Evolutionary conservation across 30 jellyfish, hydroid and myxozoan species (phyloP).

Genomic region (Aurelia aurita): DNA sequence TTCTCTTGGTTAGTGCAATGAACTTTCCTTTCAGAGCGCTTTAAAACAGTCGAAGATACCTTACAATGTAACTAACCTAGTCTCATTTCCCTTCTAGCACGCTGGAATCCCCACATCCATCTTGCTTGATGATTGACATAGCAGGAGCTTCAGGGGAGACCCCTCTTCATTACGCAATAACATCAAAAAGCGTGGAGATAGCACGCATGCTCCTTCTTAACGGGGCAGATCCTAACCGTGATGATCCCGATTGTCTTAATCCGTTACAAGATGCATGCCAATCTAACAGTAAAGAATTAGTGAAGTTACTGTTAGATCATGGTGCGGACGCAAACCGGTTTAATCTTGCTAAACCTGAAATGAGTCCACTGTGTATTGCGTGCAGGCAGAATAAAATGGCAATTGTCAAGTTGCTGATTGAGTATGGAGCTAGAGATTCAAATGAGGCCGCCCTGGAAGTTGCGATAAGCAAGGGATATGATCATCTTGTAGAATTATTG

Average conservation of each 20-base stretch:
- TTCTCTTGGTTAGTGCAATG: too few species aligned
- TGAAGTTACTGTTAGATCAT: slow-evolving; percentile 50
- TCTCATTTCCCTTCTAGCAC: slow-evolving; percentile 3
- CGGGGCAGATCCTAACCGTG: slow-evolving; percentile 71
- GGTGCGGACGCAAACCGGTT: slow-evolving; percentile 65
- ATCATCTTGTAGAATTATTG: slow-evolving; percentile 54
- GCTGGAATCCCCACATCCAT: slow-evolving; percentile 29
- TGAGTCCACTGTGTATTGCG: slow-evolving; percentile 74
- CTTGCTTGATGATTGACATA: slow-evolving; percentile 52
- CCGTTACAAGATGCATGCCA: slow-evolving; percentile 80
- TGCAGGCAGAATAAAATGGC: slow-evolving; percentile 23
- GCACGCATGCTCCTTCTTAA: slow-evolving; percentile 59
- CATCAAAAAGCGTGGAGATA: slow-evolving; percentile 21
- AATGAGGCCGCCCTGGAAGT: slow-evolving; percentile 52
- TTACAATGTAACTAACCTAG: not conserved
- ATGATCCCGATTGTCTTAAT: slow-evolving; percentile 35
- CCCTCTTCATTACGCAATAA: slow-evolving; percentile 29
- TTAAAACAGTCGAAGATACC: too few species aligned
- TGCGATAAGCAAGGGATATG: slow-evolving; percentile 51
- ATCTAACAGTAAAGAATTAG: slow-evolving; percentile 31
- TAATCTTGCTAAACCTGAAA: slow-evolving; percentile 21
- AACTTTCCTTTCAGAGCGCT: too few species aligned
- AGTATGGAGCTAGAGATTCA: slow-evolving; percentile 74
- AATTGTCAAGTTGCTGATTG: slow-evolving; percentile 67
- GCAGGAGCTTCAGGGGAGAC: slow-evolving; percentile 45